Evolutionary conservation across 2,113 vertebrate genomes (phyloP).

Genomic region (Mungos mungo): DNA sequence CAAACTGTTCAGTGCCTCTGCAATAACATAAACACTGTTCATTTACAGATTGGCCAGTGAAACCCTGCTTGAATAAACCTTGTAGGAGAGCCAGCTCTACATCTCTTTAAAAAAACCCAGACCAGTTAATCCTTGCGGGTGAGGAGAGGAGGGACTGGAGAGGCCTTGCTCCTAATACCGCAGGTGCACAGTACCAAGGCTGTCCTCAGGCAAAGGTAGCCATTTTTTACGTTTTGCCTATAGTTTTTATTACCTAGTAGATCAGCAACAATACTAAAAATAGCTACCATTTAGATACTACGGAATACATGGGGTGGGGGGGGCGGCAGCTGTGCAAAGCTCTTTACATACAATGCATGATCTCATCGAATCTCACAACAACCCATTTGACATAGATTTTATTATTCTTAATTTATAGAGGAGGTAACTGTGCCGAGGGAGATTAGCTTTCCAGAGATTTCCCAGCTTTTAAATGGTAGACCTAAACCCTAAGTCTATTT

Average conservation of each 20-base stretch:
- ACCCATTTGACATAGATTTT: background rate
- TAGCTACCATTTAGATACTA: background rate
- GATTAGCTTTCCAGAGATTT: background rate
- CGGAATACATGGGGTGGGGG: too few relatives aligned
- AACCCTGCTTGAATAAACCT: background rate
- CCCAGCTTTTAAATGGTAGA: background rate
- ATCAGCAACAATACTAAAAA: background rate
- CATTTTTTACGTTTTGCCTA: background rate
- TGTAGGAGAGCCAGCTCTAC: background rate
- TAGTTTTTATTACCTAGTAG: background rate
- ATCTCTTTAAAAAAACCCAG: background rate
- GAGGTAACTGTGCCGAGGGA: slow-evolving; percentile 27
- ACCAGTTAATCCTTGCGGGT: background rate
- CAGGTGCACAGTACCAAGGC: background rate
- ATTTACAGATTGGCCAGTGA: background rate
- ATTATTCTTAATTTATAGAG: slow-evolving; percentile 16
- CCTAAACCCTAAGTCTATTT: background rate
- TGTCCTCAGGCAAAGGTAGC: background rate
- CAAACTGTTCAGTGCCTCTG: background rate
- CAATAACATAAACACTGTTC: background rate
- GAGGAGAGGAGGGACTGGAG: background rate
- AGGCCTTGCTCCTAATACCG: background rate
- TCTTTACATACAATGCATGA: background rate
- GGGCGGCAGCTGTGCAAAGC: background rate
- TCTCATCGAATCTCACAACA: background rate